Base-by-base conservation (phyloP, 2,113 vertebrate species). In the Acanthochromis polyacanthus region DNA sequence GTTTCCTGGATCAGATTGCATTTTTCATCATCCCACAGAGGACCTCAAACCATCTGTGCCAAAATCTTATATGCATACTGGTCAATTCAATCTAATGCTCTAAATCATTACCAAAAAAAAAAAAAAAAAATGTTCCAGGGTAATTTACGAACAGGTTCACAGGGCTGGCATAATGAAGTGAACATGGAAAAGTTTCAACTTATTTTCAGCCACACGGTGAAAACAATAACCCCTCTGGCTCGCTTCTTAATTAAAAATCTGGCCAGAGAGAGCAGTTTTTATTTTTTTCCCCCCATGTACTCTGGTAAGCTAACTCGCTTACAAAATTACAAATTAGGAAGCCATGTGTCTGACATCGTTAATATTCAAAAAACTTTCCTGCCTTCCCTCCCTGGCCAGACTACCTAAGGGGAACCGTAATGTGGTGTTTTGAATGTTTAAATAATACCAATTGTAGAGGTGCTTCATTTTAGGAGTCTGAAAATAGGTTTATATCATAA, bases 221-320 rank as follows among this genome's bases (percentile, higher is more conserved):
- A 81, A 74, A 85, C 75, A 86, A 82, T 74, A 89, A 77, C 53
- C 85, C 81, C 71, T 75, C 68, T 83, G 77, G 85, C 81, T 70
- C 62, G 16, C 17, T 69, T 81, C 61, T 83, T 89, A 85, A 89
- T 92, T 92, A 88, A 87, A 92, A 88, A 85, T 59, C 75, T 82
- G 80, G 62, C 83, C 48, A 30, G 50, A 59, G 70, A 85, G 80
- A 83, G 55, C 17, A 6, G 28, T 51, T 40, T 68, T 60, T 51
- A 36, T 51, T 51, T 77, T 56, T 58, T n/a, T 5, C 43, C 25
- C 68, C 52, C 30, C 30, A 12, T 11, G 51, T 75, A 62, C 66
- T 73, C 69, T 68, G 65, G 60, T 51, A 46, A 65, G 56, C 25
- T 52, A 85, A 81, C 80, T 80, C 57, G 73, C 86, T 80, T 78